Evolutionary conservation across 2,113 vertebrate genomes (phyloP).

Genomic region (Todiramphus saurophagus): DNA sequence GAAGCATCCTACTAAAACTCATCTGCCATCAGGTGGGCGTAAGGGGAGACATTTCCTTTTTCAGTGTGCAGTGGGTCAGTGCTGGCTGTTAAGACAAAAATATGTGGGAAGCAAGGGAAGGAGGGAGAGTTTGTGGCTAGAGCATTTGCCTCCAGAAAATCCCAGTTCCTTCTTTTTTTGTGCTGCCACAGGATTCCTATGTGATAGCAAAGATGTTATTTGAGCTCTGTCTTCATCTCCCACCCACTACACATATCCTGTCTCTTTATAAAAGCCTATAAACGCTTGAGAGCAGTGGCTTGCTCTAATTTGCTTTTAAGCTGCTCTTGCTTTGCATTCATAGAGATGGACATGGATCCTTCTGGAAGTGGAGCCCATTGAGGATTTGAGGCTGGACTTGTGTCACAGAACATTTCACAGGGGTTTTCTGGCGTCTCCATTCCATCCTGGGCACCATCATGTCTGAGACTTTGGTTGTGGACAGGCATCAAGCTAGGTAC

Average conservation of each 20-base stretch:
- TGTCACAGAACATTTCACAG: not conserved
- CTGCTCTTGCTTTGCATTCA: not conserved
- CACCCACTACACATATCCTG: not conserved
- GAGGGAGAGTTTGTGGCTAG: not conserved
- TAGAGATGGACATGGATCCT: not conserved
- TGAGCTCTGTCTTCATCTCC: slow-evolving; percentile 3
- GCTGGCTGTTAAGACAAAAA: not conserved
- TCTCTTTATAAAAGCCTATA: not conserved
- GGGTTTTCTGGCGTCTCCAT: not conserved
- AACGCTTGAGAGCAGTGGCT: not conserved
- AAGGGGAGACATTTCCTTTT: not conserved
- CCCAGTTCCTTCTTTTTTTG: not conserved
- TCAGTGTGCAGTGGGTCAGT: not conserved
- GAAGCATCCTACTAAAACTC: not conserved
- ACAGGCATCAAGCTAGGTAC: not conserved
- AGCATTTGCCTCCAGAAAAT: slow-evolving; percentile 24
- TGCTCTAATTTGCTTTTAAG: not conserved
- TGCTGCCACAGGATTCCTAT: not conserved
- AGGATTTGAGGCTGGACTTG: not conserved
- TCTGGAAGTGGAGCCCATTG: not conserved
- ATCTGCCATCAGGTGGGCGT: fast-evolving
- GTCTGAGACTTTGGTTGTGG: not conserved
- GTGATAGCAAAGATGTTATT: not conserved
- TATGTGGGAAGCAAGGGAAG: not conserved
- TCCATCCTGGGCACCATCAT: not conserved